Percentiles rank a stretch among this genome's conserved stretches.
phyloP scores from a whole-genome alignment of 2,888 invertebrate species.

The Druceiella hillmani region DNA sequence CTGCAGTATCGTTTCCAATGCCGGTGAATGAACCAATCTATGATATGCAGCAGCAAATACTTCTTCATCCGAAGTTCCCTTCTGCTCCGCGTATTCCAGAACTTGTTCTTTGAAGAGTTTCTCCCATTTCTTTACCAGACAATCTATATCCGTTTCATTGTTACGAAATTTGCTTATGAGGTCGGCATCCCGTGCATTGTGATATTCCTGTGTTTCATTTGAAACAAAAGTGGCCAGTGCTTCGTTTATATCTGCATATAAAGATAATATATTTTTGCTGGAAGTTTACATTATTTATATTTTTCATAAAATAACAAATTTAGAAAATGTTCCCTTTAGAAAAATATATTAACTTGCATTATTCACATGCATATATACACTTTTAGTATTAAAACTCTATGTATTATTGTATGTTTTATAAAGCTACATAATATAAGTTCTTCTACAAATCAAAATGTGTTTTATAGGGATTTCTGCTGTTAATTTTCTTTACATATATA shows the following conservation, averaged over 20 bases:
- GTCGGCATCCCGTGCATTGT: slow-evolving; percentile 59
- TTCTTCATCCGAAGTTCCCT: slow-evolving; percentile 79
- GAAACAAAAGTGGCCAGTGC: slow-evolving; percentile 59
- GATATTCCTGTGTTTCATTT: slow-evolving; percentile 59
- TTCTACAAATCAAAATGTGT: no score
- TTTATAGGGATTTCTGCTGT: no score
- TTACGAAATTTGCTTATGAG: slow-evolving; percentile 56
- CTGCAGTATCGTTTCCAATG: slow-evolving; percentile 80
- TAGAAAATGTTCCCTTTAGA: no score
- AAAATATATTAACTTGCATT: no score
- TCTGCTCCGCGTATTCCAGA: slow-evolving; percentile 74
- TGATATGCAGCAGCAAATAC: slow-evolving; percentile 84
- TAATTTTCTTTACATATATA: no score
- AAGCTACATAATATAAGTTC: no score
- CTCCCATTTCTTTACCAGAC: slow-evolving; percentile 74
- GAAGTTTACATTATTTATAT: no score
- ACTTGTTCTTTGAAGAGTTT: slow-evolving; percentile 77
- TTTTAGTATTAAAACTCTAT: no score
- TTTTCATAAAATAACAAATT: no score
- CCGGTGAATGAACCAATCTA: slow-evolving; percentile 75
- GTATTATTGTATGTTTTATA: no score
- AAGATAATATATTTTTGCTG: no score
- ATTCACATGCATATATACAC: no score
- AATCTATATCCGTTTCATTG: slow-evolving; percentile 65
- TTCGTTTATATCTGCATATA: slow-evolving; percentile 50